Base-by-base conservation (phyloP, 2,888 invertebrate genomes). In the Synergus umbraculus region DNA sequence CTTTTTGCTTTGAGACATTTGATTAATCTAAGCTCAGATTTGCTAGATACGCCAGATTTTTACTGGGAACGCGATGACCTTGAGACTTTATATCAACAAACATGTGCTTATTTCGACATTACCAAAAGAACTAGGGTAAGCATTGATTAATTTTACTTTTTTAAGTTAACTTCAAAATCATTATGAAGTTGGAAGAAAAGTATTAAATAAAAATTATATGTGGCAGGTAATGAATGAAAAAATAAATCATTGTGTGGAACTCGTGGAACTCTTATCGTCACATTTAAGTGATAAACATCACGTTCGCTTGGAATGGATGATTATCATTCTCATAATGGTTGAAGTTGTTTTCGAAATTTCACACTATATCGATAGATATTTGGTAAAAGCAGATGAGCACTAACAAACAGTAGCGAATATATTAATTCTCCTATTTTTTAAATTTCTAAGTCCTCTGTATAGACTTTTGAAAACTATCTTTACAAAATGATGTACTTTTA, bases 41-140 rank as follows among this genome's bases (percentile, higher is more conserved):
- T 99, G 65, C 93, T 99, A 84, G 98, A 98, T 92, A 97, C 97
- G 0, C 98, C 99, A 0, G 99, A 99, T 93, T 98, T 98, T 93
- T 99, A 99, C 93, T 99, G 99, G 99, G 99, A 99, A 89, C 95
- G 98, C 78, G 98, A 98, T 87, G 94, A 96, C 78, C 93, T 99
- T 46, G 99, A 99, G 93, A 93, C 93, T 0, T 93, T 99, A 8
- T 99, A 98, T 92, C 94, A 95, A 80, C 95, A 96, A 89, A 96
- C 96, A 0, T 96, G 96, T 83, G 94, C 95, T 2, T 97, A 98
- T 92, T 97, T 98, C 88, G 96, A 95, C 84, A 97, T 98, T 82
- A 93, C 95, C 0, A 95, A 97, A 86, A 94, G 99, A 83, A 98
- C 98, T 10, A 96, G 94, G 93, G 97, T 97, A 89, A 92, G 89